Base-by-base conservation (phyloP, 2,113 vertebrate genomes). In the Grallaria varia region DNA sequence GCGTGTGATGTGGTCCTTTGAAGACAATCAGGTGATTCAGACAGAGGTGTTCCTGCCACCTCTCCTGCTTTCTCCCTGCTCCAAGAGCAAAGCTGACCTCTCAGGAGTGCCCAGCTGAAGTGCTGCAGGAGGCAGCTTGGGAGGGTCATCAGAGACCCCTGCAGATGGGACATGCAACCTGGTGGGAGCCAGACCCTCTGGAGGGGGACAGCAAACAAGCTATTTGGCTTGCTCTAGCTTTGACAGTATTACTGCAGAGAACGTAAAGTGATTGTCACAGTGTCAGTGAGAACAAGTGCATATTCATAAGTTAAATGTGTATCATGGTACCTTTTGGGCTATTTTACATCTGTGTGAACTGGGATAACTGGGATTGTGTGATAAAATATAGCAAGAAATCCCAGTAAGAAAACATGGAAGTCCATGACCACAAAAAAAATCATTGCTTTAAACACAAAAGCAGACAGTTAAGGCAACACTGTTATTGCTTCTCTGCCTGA, bases 381-480 rank as follows among this genome's bases (percentile, higher is more conserved):
- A 58, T 72, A 50, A 91, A 91, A 94, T 72, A 40, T 33, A 49
- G 49, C 35, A 39, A 89, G 23, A 22, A 22, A 56, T 75, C n/a
- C 87, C 52, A 14, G 68, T 50, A 55, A 69, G 89, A 56, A 64
- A 71, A 83, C 62, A 58, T 37, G n/a, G 77, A 85, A 75, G 37
- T 22, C 17, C 62, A 39, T 7, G n/a, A 82, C 44, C 84, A 62
- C 25, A 17, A 78, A 56, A 77, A 60, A 79, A 79, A 73, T 78
- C 44, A 28, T 23, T 73, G 33, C 84, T 93, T 94, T 82, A 92
- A 94, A 93, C n/a, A 76, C 56, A 91, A 87, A 92, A 82, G 62
- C 40, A 91, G 37, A 44, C 81, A 45, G 69, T 64, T 75, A 74
- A 91, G 44, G 49, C 69, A 91, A 40, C 37, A 13, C 15, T 52